Evolutionary conservation across 2,113 vertebrate species (phyloP).

Genomic region (Trogon melanurus): DNA sequence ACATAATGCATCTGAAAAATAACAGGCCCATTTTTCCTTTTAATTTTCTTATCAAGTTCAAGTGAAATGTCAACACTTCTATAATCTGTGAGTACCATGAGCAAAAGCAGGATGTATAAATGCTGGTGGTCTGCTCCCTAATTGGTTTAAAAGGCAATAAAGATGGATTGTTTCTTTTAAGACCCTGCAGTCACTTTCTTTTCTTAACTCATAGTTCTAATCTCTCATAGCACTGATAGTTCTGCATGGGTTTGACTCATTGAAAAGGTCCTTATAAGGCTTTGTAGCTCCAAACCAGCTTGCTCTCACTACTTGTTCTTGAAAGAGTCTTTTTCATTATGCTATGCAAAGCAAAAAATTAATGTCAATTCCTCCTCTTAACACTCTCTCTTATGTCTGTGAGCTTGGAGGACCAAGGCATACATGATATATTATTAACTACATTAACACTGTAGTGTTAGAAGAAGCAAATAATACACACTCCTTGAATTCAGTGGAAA

Average conservation of each 20-base stretch:
- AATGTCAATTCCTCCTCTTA: background rate
- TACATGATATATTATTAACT: background rate
- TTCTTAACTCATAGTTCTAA: background rate
- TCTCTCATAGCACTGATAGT: background rate
- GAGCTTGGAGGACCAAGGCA: background rate
- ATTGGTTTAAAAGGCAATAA: slow-evolving; percentile 20
- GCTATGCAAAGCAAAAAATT: background rate
- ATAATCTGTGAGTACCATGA: background rate
- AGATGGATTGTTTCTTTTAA: slow-evolving; percentile 19
- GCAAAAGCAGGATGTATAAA: slow-evolving; percentile 20
- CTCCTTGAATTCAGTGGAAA: background rate
- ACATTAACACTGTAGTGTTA: background rate
- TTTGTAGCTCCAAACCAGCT: background rate
- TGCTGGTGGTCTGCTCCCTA: slow-evolving; percentile 9
- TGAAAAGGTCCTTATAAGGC: background rate
- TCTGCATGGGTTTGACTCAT: background rate
- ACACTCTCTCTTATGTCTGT: background rate
- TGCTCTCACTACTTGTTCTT: background rate
- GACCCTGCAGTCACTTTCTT: background rate
- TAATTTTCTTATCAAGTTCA: background rate
- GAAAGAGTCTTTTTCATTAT: background rate
- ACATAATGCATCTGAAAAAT: background rate
- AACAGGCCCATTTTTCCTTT: background rate
- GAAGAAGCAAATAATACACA: background rate
- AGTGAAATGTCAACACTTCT: slow-evolving; percentile 13